These are phyloP conservation scores for Lasioglossum figueresi DNA, from an alignment of 2,888 invertebrate genomes.

Conservation along the genomic window DNA sequence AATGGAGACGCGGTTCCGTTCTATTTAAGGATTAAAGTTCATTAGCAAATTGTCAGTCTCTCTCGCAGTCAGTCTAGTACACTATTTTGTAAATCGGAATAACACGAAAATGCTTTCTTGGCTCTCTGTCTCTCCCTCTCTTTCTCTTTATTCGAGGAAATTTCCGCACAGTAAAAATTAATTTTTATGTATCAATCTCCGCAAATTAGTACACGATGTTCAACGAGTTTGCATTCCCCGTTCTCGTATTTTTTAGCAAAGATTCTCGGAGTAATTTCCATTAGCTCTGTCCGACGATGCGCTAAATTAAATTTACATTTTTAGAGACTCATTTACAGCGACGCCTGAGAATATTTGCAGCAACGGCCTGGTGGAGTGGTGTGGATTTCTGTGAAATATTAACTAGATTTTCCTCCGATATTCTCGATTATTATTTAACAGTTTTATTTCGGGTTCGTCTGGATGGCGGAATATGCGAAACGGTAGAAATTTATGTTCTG, in stretches of 20 bases:
- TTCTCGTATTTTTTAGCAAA: background rate
- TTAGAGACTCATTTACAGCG: background rate
- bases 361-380: background rate
- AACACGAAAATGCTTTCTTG: background rate
- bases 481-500: background rate
- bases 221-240: background rate
- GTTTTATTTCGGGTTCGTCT: background rate
- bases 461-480: background rate
- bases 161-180: background rate
- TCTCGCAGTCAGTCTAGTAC: background rate
- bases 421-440: background rate
- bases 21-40: background rate
- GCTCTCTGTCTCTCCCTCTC: background rate
- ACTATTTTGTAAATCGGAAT: background rate
- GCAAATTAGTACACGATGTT: background rate
- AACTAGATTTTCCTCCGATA: background rate
- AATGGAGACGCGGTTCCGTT: background rate
- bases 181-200: background rate
- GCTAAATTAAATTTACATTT: conserved; percentile 1
- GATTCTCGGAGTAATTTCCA: background rate
- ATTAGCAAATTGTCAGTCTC: background rate
- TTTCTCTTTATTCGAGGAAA: background rate
- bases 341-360: background rate
- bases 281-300: background rate
- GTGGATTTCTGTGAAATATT: background rate